Base-by-base conservation (phyloP, 1,140 invertebrate genomes). In the Nymphalis io region DNA sequence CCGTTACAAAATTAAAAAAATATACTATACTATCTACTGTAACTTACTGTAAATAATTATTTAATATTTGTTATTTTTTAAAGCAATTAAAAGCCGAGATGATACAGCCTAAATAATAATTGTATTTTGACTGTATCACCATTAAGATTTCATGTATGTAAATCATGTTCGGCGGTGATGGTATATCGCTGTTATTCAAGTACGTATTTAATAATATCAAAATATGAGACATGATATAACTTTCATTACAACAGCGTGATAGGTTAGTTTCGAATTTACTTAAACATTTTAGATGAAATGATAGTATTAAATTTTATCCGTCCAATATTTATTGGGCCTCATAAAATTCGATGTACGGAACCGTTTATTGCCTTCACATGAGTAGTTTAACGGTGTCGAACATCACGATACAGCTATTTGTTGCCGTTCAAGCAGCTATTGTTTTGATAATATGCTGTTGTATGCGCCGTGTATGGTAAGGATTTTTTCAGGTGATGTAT, bases 391-490 rank as follows among this genome's bases (percentile, higher is more conserved):
- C 79, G 68, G 76, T 77, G 69, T 44, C 55, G 44, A 72, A 62
- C 61, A 69, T 76, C 76, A 80, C 72, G 69, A 73, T 79, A 67
- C 64, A 72, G 70, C 73, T 76, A 81, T 78, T 74, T 62, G 69
- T 59, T 72, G 51, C 55, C 58, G 68, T 44, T 65, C 58, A 40
- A 62, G 46, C 46, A 23, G 57, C 55, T 60, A 60, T 65, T 65
- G 61, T 60, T 65, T 70, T 69, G 60, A 68, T 68, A 27, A 38
- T 57, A 39, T 33, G 51, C 20, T 67, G 39, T 33, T 58, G 20
- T 59, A 21, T 63, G 21, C 11, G 16, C 6, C 46, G 0, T 51
- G 20, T 51, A 51, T 20, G 46, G 46, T n/a, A 51, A 38, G 46
- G 27, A 48, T 63, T 48, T 55, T 55, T 13, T 55, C 23, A 55